phyloP scores from a whole-genome alignment of 2,797 vertebrate genomes.

The Bucorvus abyssinicus region DNA sequence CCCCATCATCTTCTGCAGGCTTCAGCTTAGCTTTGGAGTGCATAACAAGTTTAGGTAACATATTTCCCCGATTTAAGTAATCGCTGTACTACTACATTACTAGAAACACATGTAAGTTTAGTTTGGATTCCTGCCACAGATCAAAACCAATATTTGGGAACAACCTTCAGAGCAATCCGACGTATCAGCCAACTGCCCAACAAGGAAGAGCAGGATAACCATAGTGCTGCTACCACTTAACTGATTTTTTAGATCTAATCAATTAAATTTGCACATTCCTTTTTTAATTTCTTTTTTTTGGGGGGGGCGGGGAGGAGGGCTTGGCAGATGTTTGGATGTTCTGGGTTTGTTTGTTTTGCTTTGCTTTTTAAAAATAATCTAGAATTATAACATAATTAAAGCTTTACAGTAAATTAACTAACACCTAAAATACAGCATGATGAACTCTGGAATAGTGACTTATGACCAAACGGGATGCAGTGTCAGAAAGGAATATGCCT shows the following conservation, averaged over 20 bases:
- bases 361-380: neutral
- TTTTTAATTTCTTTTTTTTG: accelerated
- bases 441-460: neutral
- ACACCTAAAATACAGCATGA: neutral
- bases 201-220: neutral
- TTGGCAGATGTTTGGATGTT: accelerated
- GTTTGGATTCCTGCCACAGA: neutral
- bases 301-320: accelerated
- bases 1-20: neutral
- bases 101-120: neutral
- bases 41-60: neutral
- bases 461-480: neutral
- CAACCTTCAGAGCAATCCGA: neutral
- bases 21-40: neutral
- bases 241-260: neutral
- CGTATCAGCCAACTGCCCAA: neutral
- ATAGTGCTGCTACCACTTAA: neutral
- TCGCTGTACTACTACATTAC: neutral
- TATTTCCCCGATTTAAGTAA: neutral
- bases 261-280: neutral
- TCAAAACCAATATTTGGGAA: neutral
- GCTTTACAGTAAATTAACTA: neutral
- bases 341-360: neutral
- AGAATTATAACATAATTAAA: neutral
- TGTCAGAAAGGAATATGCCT: neutral